A percentile compares a stretch with the other conserved stretches of the same genome.
Conservation (phyloP, 2,113 vertebrate species). For the Psittacara wagleri region DNA sequence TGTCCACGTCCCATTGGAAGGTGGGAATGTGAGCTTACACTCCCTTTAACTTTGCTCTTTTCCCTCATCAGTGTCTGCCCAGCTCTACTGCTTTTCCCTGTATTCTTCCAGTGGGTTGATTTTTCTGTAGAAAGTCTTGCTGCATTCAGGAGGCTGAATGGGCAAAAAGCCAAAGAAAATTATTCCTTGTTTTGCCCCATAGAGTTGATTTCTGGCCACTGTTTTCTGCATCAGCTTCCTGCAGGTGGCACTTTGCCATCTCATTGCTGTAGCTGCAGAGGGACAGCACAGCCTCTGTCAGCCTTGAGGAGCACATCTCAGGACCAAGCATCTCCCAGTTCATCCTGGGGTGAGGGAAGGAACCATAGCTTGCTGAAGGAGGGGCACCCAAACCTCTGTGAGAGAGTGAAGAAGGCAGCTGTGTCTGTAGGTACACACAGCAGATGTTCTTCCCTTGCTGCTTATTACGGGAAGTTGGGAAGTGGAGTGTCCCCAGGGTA, state of each 20-base stretch:
- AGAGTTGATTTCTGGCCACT: background rate
- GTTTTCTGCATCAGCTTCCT: background rate
- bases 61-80: background rate
- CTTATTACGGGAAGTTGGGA: background rate
- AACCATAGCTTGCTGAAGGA: fast-evolving
- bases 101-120: background rate
- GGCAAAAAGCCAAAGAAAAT: background rate
- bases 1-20: fast-evolving
- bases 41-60: background rate
- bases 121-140: background rate
- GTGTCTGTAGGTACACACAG: fast-evolving
- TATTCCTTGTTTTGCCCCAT: fast-evolving
- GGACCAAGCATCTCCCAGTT: background rate
- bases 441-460: background rate
- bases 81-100: background rate
- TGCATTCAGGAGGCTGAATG: background rate
- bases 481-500: background rate
- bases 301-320: background rate
- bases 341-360: background rate
- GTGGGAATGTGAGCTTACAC: background rate
- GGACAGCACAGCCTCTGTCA: background rate
- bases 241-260: background rate
- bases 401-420: background rate
- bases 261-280: background rate
- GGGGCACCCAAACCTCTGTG: background rate